Evolutionary conservation across 1,140 invertebrate genomes (phyloP).

Genomic region (Apis florea): DNA sequence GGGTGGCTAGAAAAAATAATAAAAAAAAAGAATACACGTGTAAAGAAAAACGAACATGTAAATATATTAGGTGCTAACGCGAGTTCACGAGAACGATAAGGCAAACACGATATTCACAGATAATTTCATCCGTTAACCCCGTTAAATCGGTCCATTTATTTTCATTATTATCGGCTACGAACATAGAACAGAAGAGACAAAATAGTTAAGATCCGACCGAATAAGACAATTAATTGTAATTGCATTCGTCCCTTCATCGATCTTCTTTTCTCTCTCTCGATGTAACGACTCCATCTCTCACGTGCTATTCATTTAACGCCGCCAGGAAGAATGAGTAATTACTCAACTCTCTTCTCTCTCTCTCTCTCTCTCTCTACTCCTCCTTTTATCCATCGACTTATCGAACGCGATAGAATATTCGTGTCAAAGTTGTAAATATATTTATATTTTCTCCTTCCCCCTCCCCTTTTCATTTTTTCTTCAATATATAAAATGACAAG

Average conservation of each 20-base stretch:
- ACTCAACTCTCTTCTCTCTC: not conserved
- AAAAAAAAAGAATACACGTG: not conserved
- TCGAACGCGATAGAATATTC: slow-evolving; percentile 31
- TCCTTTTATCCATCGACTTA: slow-evolving; percentile 4
- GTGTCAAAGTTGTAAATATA: slow-evolving; percentile 14
- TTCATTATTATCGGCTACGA: slow-evolving; percentile 33
- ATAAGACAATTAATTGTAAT: slow-evolving; percentile 61
- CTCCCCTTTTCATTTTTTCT: not conserved
- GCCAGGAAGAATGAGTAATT: slow-evolving; percentile 43
- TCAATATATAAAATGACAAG: not conserved
- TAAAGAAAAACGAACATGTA: not conserved
- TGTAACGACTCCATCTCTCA: slow-evolving; percentile 38
- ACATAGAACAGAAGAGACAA: not conserved
- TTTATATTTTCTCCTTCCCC: not conserved
- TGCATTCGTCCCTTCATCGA: slow-evolving; percentile 40
- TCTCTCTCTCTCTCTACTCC: not conserved
- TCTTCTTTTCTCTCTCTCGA: slow-evolving; percentile 31
- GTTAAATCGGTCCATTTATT: slow-evolving; percentile 55
- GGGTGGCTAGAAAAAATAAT: not conserved
- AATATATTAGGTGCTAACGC: not conserved
- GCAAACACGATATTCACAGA: slow-evolving; percentile 30
- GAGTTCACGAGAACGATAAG: slow-evolving; percentile 15
- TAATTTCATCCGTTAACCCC: slow-evolving; percentile 61
- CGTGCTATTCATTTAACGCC: slow-evolving; percentile 33
- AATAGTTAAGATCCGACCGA: slow-evolving; percentile 15